These are phyloP conservation scores for Ethmia dodecea DNA, from an alignment of 2,888 invertebrate species.

Conservation along the genomic window DNA sequence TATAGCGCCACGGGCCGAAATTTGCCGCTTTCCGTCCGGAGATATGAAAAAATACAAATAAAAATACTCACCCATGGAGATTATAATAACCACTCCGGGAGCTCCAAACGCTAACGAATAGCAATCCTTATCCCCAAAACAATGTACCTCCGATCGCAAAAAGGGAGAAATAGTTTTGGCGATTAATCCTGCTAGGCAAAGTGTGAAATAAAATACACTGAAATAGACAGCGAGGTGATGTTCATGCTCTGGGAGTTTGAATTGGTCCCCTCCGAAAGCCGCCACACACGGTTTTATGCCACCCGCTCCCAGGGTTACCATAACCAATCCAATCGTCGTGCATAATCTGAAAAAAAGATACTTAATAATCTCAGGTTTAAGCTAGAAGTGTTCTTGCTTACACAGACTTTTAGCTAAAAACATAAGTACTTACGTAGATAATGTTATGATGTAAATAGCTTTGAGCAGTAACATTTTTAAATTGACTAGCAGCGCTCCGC, in stretches of 20 bases:
- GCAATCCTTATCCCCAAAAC: conserved; percentile 81
- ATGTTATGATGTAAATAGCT: no score
- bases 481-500: no score
- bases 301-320: conserved; percentile 87
- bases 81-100: conserved; percentile 83
- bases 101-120: conserved; percentile 87
- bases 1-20: no score
- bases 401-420: no score
- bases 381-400: no score
- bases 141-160: conserved; percentile 81
- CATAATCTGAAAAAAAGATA: conserved; percentile 62
- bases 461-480: no score
- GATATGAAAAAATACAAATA: no score
- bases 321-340: conserved; percentile 80
- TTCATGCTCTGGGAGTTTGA: conserved; percentile 80
- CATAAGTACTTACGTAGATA: no score
- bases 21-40: no score
- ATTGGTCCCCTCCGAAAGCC: conserved; percentile 90
- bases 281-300: conserved; percentile 91
- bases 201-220: conserved; percentile 85
- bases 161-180: conserved; percentile 87
- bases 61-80: conserved; percentile 79
- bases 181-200: conserved; percentile 82
- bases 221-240: conserved; percentile 83
- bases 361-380: no score